Percentiles rank a stretch among this genome's conserved stretches.
Evolutionary conservation across 2,113 vertebrate species (phyloP).

Genomic region (Erythrocercus mccallii): DNA sequence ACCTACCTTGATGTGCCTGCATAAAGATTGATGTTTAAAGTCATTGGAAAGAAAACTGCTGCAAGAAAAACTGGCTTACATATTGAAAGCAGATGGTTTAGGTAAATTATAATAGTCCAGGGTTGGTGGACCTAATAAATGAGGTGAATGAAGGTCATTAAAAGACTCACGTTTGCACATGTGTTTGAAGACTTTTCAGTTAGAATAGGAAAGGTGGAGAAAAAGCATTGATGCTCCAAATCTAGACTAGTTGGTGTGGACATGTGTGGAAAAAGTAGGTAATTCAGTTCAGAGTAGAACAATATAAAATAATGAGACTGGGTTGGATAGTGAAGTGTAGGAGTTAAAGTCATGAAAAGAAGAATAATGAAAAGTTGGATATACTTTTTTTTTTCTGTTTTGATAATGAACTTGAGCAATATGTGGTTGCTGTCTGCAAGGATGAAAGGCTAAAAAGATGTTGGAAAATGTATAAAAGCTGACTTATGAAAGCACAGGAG

Average conservation of each 20-base stretch:
- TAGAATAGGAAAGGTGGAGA: background rate
- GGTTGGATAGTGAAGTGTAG: background rate
- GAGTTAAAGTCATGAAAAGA: background rate
- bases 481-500: background rate
- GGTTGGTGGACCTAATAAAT: background rate
- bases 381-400: background rate
- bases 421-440: background rate
- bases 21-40: background rate
- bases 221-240: background rate
- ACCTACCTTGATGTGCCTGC: background rate
- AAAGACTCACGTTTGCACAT: background rate
- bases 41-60: constrained; percentile 10
- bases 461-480: background rate
- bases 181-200: background rate
- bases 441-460: background rate
- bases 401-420: background rate
- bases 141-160: background rate
- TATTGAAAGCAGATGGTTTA: constrained; percentile 17
- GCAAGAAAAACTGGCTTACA: background rate
- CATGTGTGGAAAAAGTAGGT: background rate
- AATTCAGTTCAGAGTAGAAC: background rate
- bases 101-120: background rate
- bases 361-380: background rate
- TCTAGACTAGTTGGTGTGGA: background rate
- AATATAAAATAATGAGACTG: background rate